Percentiles rank a stretch among this genome's conserved stretches.
Evolutionary conservation across 2,797 vertebrate species (phyloP).

Genomic region (Trachops cirrhosus): DNA sequence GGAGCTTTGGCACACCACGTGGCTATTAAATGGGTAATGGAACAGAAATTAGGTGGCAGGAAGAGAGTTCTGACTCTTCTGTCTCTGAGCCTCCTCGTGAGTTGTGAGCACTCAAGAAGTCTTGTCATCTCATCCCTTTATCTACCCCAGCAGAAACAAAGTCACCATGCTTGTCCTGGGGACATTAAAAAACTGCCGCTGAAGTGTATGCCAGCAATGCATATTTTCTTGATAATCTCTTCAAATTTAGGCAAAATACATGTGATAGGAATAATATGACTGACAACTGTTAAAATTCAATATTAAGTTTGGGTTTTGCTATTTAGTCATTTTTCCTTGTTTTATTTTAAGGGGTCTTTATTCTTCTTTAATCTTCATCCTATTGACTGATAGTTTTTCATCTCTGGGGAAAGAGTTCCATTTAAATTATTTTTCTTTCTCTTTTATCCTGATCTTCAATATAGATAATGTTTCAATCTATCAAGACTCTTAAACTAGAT

Average conservation of each 20-base stretch:
- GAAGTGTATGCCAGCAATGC: background rate
- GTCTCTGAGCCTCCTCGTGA: background rate
- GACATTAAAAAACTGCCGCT: background rate
- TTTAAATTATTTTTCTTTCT: background rate
- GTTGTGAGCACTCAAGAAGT: background rate
- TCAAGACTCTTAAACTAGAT: background rate
- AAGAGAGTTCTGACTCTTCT: background rate
- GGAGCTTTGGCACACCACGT: background rate
- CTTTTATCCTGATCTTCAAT: background rate
- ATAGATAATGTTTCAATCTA: background rate
- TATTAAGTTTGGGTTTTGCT: background rate
- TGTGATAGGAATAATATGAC: background rate
- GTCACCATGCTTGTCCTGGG: background rate
- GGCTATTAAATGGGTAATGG: background rate
- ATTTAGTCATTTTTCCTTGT: background rate
- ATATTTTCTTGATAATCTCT: background rate
- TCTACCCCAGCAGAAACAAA: background rate
- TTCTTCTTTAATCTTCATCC: constrained; percentile 18
- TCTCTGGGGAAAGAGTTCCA: constrained; percentile 7
- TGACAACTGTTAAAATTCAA: constrained; percentile 1
- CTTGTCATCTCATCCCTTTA: background rate
- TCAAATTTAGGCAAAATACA: constrained; percentile 21
- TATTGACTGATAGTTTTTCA: background rate
- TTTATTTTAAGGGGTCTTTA: background rate
- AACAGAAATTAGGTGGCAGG: background rate